Conservation (phyloP, 2,113 vertebrate species). For the Bubo scandiacus region DNA sequence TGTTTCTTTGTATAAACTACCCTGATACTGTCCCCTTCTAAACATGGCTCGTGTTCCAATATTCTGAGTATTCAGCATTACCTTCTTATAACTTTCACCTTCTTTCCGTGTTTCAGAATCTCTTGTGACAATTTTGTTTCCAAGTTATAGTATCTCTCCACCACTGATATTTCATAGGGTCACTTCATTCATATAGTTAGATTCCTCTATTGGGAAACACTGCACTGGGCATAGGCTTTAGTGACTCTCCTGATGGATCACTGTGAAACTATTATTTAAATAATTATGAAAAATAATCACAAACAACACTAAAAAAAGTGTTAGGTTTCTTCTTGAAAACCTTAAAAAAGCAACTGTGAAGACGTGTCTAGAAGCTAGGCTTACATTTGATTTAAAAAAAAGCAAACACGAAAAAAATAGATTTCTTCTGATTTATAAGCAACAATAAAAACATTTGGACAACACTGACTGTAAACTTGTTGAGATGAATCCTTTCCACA, state of each 20-base stretch:
- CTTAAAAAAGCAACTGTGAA: neutral
- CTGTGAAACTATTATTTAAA: neutral
- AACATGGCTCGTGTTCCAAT: neutral
- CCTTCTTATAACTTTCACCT: neutral
- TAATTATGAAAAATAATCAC: neutral
- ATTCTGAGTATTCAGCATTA: neutral
- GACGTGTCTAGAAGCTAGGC: neutral
- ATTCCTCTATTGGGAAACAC: neutral
- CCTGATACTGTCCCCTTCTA: neutral
- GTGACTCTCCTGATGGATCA: neutral
- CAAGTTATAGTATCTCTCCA: neutral
- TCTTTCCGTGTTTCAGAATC: neutral
- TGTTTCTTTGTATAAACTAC: neutral
- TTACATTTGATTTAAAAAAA: neutral
- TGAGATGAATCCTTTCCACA: neutral
- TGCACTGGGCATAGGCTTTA: neutral
- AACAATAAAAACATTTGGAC: neutral
- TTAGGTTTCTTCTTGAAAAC: neutral
- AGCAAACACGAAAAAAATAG: accelerated
- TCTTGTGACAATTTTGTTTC: neutral
- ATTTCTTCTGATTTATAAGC: neutral
- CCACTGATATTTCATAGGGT: neutral
- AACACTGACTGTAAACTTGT: neutral
- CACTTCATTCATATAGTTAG: neutral
- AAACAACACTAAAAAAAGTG: neutral